Base-by-base conservation (phyloP, 2,797 vertebrate genomes). In the Poecilia picta region DNA sequence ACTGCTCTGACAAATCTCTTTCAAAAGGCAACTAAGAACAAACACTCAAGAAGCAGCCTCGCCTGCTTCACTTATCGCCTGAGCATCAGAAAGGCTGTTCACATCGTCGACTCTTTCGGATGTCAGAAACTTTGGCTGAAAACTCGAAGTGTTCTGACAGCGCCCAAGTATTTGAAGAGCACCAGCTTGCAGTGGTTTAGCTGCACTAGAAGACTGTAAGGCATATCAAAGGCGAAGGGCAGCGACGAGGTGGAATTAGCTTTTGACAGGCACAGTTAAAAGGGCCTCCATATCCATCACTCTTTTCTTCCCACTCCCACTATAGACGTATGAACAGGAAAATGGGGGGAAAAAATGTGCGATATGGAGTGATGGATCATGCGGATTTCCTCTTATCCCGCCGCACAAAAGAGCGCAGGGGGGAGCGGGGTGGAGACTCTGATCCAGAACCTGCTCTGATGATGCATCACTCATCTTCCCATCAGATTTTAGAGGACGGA, bases 231-330 rank as follows among this genome's bases (percentile, higher is more conserved):
- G 86, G 73, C 16, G 41, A 83, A 84, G 81, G 85, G 75, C 84
- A 81, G 82, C 47, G 43, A 80, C 77, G 72, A 78, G 49, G 78
- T 83, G 68, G 85, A 90, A 90, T 91, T 82, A 82, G 82, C 64
- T 86, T 91, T 82, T 81, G 86, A 92, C 84, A 83, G 81, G 83
- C 72, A 8, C 62, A 77, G 77, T 91, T 91, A 85, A 86, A 93
- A 91, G 81, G 51, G 59, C 41, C 64, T 76, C 76, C 62, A 51
- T 64, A 76, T 88, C 75, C 51, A 51, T 87, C 86, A 68, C 33
- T 90, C 83, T 76, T 57, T 87, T 83, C 74, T 80, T 89, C 49
- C 87, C 85, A 46, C 79, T 74, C 80, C 75, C 77, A 85, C 82
- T 86, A 79, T 79, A 71, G 79, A 82, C 74, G 81, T 43, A 33